Conservation (phyloP, 1,140 invertebrate genomes). For the Drosophila parvula region DNA sequence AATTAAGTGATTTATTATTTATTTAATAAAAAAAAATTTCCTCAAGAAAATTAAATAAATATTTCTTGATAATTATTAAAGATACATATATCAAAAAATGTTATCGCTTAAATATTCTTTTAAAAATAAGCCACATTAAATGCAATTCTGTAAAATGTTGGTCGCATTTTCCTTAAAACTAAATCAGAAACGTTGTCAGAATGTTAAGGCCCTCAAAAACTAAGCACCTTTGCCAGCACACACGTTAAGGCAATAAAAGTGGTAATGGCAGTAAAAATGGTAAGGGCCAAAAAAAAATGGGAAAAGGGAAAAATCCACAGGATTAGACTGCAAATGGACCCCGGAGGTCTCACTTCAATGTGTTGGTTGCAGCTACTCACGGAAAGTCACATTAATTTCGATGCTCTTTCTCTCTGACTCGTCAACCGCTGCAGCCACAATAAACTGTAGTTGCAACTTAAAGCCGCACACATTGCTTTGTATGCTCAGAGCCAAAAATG, state of each 20-base stretch:
- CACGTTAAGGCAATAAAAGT: conserved; percentile 22
- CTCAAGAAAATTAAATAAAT: too few species aligned
- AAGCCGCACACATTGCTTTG: conserved; percentile 54
- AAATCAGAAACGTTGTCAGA: background rate
- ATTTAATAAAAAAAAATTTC: too few species aligned
- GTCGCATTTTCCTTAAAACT: background rate
- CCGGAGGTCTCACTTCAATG: conserved; percentile 8
- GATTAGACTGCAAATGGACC: conserved; percentile 19
- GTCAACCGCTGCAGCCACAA: conserved; percentile 50
- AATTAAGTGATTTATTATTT: too few species aligned
- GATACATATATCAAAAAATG: too few species aligned
- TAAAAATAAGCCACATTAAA: too few species aligned
- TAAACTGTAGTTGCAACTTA: conserved; percentile 56
- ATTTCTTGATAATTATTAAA: too few species aligned
- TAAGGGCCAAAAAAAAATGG: background rate
- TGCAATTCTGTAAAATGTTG: too few species aligned
- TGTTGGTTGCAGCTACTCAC: background rate
- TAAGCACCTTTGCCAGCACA: conserved; percentile 6
- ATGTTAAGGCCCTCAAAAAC: background rate
- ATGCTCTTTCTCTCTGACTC: conserved; percentile 3
- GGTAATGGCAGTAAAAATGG: conserved; percentile 24
- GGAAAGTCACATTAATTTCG: conserved; percentile 28
- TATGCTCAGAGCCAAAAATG: conserved; percentile 39
- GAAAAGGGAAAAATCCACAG: conserved; percentile 1
- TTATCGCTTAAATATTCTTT: too few species aligned